phyloP scores from a whole-genome alignment of 2,797 vertebrate genomes.

The Ciconia nigra region DNA sequence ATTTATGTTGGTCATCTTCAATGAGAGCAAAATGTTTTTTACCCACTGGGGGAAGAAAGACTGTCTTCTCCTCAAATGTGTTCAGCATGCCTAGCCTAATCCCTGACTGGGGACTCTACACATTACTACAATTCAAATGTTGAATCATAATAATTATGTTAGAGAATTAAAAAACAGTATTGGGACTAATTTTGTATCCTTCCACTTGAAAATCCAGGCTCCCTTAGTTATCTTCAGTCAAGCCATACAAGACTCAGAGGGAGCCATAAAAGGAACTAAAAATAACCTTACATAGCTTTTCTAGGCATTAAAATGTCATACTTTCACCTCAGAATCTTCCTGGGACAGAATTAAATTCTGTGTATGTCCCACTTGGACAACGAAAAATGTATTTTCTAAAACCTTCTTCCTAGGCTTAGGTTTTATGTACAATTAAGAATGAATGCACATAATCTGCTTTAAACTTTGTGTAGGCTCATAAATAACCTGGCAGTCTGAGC shows the following conservation, averaged over 20 bases:
- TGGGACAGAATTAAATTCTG: neutral
- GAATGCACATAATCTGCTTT: neutral
- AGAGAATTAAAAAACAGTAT: slow-evolving; percentile 52
- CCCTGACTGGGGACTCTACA: neutral
- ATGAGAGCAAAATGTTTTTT: neutral
- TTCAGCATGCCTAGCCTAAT: neutral
- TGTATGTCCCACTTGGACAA: neutral
- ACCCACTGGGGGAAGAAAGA: neutral
- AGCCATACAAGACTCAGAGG: slow-evolving; percentile 30
- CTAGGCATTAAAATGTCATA: slow-evolving; percentile 6
- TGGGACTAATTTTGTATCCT: slow-evolving; percentile 54
- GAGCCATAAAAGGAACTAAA: slow-evolving; percentile 47
- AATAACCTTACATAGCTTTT: slow-evolving; percentile 29
- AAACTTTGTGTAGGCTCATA: neutral
- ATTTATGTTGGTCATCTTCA: slow-evolving; percentile 9
- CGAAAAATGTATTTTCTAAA: neutral
- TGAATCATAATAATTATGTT: slow-evolving; percentile 52
- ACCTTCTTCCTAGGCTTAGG: neutral
- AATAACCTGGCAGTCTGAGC: neutral
- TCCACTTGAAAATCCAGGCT: slow-evolving; percentile 6
- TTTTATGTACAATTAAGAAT: neutral
- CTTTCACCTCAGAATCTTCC: slow-evolving; percentile 1
- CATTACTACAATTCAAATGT: slow-evolving; percentile 26
- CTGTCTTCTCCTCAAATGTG: neutral
- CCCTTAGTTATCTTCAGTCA: slow-evolving; percentile 26